A percentile compares a stretch with the other conserved stretches of the same genome.
Evolutionary conservation across 1,140 invertebrate genomes (phyloP).

Genomic region (Ganaspis sp.): DNA sequence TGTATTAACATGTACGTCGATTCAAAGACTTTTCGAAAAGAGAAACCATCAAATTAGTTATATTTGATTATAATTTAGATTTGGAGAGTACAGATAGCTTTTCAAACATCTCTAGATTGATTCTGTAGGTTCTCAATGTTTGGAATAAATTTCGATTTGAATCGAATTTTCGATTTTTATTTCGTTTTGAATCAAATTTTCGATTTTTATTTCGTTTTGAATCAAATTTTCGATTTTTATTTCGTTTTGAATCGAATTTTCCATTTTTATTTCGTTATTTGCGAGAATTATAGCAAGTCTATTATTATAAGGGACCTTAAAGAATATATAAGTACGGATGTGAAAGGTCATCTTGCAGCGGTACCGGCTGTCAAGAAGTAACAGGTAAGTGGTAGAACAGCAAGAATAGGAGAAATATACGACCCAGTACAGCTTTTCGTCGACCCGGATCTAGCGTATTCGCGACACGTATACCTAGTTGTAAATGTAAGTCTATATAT

Average conservation of each 20-base stretch:
- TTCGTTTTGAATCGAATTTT: background rate
- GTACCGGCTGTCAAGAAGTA: background rate
- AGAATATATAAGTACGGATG: background rate
- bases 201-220: too few relatives aligned
- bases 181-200: too few relatives aligned
- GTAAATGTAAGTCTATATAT: background rate
- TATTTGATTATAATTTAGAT: too few relatives aligned
- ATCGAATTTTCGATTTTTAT: too few relatives aligned
- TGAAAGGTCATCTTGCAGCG: background rate
- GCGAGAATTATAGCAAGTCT: too few relatives aligned
- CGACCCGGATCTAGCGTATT: constrained; percentile 50
- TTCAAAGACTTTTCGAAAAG: too few relatives aligned
- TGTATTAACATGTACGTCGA: too few relatives aligned
- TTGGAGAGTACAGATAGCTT: too few relatives aligned
- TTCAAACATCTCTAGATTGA: too few relatives aligned
- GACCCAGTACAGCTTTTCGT: constrained; percentile 43
- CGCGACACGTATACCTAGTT: constrained; percentile 18
- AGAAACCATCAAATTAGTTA: too few relatives aligned
- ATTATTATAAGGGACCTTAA: background rate
- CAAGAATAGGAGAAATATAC: background rate
- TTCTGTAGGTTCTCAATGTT: too few relatives aligned
- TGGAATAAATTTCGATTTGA: too few relatives aligned
- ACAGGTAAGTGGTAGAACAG: background rate
- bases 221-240: background rate
- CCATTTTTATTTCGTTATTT: background rate